Conservation (phyloP, 2,888 invertebrate species). For the Drosophila pseudotakahashii region DNA sequence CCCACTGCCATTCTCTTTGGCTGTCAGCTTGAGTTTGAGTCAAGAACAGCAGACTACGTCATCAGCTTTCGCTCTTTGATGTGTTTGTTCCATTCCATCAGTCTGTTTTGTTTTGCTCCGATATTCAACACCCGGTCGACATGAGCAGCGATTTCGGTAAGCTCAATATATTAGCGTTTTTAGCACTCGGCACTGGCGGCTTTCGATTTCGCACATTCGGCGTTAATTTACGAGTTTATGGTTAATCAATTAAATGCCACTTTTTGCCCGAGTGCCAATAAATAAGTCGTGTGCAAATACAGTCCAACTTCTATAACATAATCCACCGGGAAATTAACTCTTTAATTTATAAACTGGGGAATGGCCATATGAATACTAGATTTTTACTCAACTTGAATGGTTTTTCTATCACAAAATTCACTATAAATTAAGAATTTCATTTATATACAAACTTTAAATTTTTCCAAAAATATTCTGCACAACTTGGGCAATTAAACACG, state of each 20-base stretch:
- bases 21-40: conserved; percentile 20
- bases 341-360: neutral
- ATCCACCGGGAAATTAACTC: neutral
- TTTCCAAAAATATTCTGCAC: too few species aligned
- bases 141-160: conserved; percentile 61
- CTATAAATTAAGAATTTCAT: too few species aligned
- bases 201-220: conserved; percentile 6
- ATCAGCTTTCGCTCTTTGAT: conserved; percentile 21
- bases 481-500: too few species aligned
- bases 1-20: conserved; percentile 10
- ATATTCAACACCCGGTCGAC: conserved; percentile 3
- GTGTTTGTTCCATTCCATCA: neutral
- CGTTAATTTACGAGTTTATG: conserved; percentile 44
- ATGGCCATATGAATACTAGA: neutral
- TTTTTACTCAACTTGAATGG: neutral
- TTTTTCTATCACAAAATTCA: neutral
- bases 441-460: too few species aligned
- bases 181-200: conserved; percentile 9
- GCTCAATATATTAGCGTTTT: conserved; percentile 8
- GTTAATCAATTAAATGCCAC: conserved; percentile 38
- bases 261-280: conserved; percentile 15
- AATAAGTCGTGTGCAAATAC: conserved; percentile 19
- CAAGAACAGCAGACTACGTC: conserved; percentile 26
- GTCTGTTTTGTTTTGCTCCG: conserved; percentile 18
- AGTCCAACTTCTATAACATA: neutral